These are phyloP conservation scores for Sceloporus tristichus DNA, from an alignment of 2,113 vertebrate genomes.

Conservation along the genomic window DNA sequence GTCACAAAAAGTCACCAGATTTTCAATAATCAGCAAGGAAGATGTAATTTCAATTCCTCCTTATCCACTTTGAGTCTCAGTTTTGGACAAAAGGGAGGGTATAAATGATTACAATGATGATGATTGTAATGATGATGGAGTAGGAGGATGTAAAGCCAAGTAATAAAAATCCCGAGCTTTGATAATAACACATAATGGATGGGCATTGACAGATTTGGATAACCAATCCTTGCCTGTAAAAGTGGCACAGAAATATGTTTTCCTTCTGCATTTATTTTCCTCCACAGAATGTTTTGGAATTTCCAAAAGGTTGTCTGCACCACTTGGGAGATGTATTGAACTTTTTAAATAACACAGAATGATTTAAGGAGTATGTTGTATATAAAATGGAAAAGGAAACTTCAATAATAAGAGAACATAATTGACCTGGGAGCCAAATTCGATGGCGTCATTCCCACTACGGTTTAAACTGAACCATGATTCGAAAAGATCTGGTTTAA, in stretches of 20 bases:
- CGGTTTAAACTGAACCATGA: too few species aligned
- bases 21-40: background rate
- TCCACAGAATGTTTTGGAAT: background rate
- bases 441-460: too few species aligned
- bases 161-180: background rate
- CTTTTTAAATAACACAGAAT: background rate
- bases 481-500: too few species aligned
- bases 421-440: background rate
- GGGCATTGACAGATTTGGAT: background rate
- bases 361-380: background rate
- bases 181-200: background rate
- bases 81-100: too few species aligned
- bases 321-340: conserved; percentile 5
- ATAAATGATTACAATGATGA: too few species aligned
- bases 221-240: too few species aligned
- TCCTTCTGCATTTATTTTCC: conserved; percentile 42
- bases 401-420: background rate
- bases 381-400: background rate
- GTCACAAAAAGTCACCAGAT: background rate
- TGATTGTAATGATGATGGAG: background rate
- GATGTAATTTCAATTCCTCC: background rate
- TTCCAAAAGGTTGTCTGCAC: background rate
- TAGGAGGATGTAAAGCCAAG: background rate
- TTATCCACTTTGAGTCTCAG: background rate
- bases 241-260: background rate